Percentiles rank a stretch among this genome's conserved stretches.
Conservation (phyloP, 2,888 invertebrate genomes). For the Cabera pusaria region DNA sequence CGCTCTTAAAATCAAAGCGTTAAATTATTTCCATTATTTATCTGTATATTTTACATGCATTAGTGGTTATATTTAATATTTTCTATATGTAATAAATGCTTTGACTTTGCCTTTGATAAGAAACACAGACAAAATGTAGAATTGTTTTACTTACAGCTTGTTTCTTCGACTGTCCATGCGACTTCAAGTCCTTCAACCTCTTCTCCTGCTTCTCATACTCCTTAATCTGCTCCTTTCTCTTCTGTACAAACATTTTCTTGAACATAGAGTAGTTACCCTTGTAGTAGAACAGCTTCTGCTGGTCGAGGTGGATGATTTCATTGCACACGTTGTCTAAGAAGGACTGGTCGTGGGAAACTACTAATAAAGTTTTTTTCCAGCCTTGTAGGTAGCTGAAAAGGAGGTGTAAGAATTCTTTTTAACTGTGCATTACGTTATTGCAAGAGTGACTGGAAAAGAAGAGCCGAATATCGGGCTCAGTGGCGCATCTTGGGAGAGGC, state of each 20-base stretch:
- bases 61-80: no score
- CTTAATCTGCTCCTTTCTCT: slow-evolving; percentile 96
- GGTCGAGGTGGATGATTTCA: slow-evolving; percentile 98
- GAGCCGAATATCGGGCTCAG: no score
- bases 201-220: slow-evolving; percentile 99
- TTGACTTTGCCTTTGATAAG: no score
- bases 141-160: slow-evolving; percentile 89
- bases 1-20: no score
- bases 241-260: slow-evolving; percentile 99
- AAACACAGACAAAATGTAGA: no score
- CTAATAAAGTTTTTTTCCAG: slow-evolving; percentile 99
- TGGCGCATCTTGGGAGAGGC: no score
- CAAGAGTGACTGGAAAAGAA: no score
- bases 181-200: slow-evolving; percentile 96
- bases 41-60: no score
- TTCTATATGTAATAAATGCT: no score
- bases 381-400: slow-evolving; percentile 93
- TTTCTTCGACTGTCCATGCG: slow-evolving; percentile 97
- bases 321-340: slow-evolving; percentile 99
- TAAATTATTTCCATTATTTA: no score
- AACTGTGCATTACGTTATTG: no score
- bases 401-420: no score
- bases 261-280: slow-evolving; percentile 99
- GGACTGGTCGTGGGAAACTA: slow-evolving; percentile 99
- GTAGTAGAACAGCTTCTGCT: slow-evolving; percentile 97